These are phyloP conservation scores for Rhabditophanes sp. DNA, from an alignment of 2,888 invertebrate species.

Conservation along the genomic window DNA sequence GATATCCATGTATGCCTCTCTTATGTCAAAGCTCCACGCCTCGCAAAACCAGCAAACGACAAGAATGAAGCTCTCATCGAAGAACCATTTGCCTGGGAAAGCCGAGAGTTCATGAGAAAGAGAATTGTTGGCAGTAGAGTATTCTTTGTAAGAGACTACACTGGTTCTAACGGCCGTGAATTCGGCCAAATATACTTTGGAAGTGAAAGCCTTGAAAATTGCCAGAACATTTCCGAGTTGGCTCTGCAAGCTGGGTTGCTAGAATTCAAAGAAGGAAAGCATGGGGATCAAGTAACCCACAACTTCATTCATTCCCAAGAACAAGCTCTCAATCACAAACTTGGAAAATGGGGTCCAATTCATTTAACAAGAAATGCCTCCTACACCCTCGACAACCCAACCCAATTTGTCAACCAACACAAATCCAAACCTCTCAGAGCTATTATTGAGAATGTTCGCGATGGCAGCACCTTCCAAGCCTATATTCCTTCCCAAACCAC, in stretches of 20 bases:
- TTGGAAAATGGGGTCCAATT: slow-evolving; percentile 55
- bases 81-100: slow-evolving; percentile 83
- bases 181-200: no score
- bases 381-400: slow-evolving; percentile 72
- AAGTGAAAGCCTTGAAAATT: slow-evolving; percentile 52
- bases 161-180: slow-evolving; percentile 62
- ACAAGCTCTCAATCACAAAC: slow-evolving; percentile 66
- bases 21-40: slow-evolving; percentile 75
- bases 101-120: slow-evolving; percentile 78
- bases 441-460: slow-evolving; percentile 76
- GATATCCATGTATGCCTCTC: slow-evolving; percentile 79
- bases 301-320: slow-evolving; percentile 69
- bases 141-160: slow-evolving; percentile 62
- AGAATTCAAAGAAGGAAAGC: slow-evolving; percentile 53
- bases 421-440: slow-evolving; percentile 68
- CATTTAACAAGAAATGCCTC: slow-evolving; percentile 69
- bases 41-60: slow-evolving; percentile 61
- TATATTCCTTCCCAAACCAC: slow-evolving; percentile 76
- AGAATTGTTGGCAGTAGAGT: slow-evolving; percentile 65
- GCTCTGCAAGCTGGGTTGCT: slow-evolving; percentile 76
- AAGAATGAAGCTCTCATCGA: slow-evolving; percentile 35
- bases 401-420: slow-evolving; percentile 65
- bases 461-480: slow-evolving; percentile 66
- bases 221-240: slow-evolving; percentile 72
- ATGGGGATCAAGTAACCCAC: slow-evolving; percentile 29